Base-by-base conservation (phyloP, 2,888 invertebrate genomes). In the Galerucella pusilla region DNA sequence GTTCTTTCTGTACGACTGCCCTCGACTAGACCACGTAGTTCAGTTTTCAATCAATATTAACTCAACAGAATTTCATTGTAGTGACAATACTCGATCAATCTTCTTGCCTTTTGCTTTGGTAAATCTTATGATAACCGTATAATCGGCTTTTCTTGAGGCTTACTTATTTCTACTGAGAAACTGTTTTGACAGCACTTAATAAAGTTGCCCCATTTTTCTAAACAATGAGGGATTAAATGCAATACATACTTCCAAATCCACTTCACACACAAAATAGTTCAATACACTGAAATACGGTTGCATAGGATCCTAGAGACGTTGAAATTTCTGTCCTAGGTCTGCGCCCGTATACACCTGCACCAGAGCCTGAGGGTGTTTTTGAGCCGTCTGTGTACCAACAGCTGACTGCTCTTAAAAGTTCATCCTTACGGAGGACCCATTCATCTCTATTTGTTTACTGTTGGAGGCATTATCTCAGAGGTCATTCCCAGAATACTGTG, bases 11-110 rank as follows among this genome's bases (percentile, higher is more conserved):
- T 57, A 68, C 68, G 57, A 46, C 45, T 69, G 69, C 60, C 69
- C 64, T 54, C 49, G 10, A 52, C 66, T 54, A 28, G 46, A 60
- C 72, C 72, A 72, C 49, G 72, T 72, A 72, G 46, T 72, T 64
- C 49, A 72, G 60, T 72, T 72, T 72, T 72, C 72, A 72, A 72
- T 72, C 72, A 67, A 67, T 66, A 67, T 72, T 67, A 72, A 72
- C 72, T 59, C 72, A 45, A 57, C 65, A 60, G 72, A 72, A 72
- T 66, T 72, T 72, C 66, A 67, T 66, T 72, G 52, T 66, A 60
- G 72, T 67, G 72, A 72, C 66, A 72, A 72, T 72, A 66, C n/a
- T 25, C 60, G 60, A 72, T 72, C 72, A 72, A 72, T 72, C 72
- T 72, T 72, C 42, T 49, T 72, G 59, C 60, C 54, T 66, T 72